Base-by-base conservation (phyloP, 2,113 vertebrate genomes). In the Pheucticus melanocephalus region DNA sequence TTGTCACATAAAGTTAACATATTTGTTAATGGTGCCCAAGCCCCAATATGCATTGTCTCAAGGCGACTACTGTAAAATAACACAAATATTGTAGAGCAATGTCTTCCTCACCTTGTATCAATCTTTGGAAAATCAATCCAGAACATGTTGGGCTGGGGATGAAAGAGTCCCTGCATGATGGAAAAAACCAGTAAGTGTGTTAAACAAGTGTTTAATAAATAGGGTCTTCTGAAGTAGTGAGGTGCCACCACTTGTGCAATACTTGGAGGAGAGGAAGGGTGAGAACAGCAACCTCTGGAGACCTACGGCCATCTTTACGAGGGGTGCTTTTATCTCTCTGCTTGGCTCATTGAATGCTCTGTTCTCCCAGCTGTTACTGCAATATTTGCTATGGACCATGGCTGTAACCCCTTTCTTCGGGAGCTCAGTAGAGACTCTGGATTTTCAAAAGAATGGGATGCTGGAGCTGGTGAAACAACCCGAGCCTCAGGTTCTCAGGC, bases 1-100 rank as follows among this genome's bases (percentile, higher is more conserved):
- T 97, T 98, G 97, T 98, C 97, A 98, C 90, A 94, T 65, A 90
- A 85, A 97, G 93, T 98, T 98, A 98, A 96, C 81, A 50, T 96
- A 96, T 96, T 97, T 98, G 90, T 97, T 98, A 98, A 97, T 95
- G 77, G 93, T 92, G 42, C 71, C 53, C 84, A 85, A 82, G 51
- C 45, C 84, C 83, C 90, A 97, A n/a, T 86, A 75, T 31, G 39
- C 69, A 87, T 96, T 96, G 39, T 95, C 81, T 95, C 44, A 91
- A 86, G 83, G 86, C 31, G 18, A 83, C 54, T 68, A 87, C 88
- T 92, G 45, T 71, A 94, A 79, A 50, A 75, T 50, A 95, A 48
- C 22, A 84, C 6, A 66, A 86, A 78, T 50, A 11, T 53, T 88
- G 10, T 37, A 56, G 10, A 24, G 21, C 18, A 81, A 84, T 53